These are phyloP conservation scores for Prinia subflava DNA, from an alignment of 2,113 vertebrate genomes.

Conservation along the genomic window DNA sequence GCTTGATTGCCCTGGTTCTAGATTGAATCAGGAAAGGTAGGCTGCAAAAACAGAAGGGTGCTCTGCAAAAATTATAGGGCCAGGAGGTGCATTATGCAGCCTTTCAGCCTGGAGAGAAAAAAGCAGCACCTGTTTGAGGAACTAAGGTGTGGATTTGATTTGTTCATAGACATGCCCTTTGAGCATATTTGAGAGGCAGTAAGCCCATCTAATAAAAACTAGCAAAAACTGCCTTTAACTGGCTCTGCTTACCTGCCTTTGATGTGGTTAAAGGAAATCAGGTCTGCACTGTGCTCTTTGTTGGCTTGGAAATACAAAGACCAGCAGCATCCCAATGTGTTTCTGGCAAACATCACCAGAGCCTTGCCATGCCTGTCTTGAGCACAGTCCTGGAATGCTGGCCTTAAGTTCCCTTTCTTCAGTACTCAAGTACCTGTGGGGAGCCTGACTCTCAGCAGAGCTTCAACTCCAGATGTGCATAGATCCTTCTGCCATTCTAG, in stretches of 20 bases:
- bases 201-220: conserved; percentile 22
- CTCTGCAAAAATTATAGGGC: not conserved
- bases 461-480: not conserved
- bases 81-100: not conserved
- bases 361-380: not conserved
- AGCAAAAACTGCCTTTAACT: not conserved
- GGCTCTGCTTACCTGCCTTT: not conserved
- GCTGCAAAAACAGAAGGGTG: not conserved
- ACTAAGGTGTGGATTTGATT: conserved; percentile 29
- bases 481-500: not conserved
- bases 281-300: not conserved
- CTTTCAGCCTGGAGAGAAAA: not conserved
- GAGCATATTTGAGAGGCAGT: not conserved
- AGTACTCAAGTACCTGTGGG: not conserved
- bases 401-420: not conserved
- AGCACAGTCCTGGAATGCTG: rapidly evolving
- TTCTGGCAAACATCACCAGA: not conserved
- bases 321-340: not conserved
- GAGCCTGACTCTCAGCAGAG: not conserved
- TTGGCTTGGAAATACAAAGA: not conserved
- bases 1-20: not conserved
- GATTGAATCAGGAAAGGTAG: not conserved
- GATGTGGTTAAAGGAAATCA: not conserved
- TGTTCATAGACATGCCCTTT: not conserved
- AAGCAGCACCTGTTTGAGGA: not conserved